Base-by-base conservation (phyloP, 2,888 invertebrate genomes). In the Neoascia interrupta region DNA sequence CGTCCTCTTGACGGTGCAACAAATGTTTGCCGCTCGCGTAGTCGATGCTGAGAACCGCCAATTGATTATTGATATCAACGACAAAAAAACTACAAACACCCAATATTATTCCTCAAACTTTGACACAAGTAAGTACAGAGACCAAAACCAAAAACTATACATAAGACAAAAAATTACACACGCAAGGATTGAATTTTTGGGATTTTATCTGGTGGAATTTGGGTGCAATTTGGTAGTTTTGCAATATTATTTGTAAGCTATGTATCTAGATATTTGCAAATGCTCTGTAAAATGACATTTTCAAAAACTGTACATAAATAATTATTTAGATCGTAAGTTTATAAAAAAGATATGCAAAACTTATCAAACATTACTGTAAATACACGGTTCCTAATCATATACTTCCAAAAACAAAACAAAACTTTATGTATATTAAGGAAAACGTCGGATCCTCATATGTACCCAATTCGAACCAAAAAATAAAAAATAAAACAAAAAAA, bases 101-200 rank as follows among this genome's bases (percentile, higher is more conserved):
- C 94, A 94, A 88, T 94, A 94, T 85, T 92, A 93, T 82, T 93
- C 93, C 84, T 94, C 94, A 83, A 93, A 94, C 86, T 93, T 93
- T 86, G 92, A 93, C 84, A 92, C 92, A 82, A 94, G 94, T 94
- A 89, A 92, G 92, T 90, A 84, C 16, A 43, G 5, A 1, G 45
- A 84, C 83, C 74, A 66, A 81, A 82, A 80, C 81, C 81, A 69
- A 19, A 19, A 41, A 23, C 31, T 31, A n/a, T n/a, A 5, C 31
- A 51, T 26, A 45, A 60, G 18, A 60, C 23, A 23, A 43, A 51
- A 80, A 58, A 13, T 41, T 36, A 45, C 43, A 54, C 43, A 51
- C 26, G 56, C 68, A 68, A 74, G 56, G 45, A 70, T 37, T 41
- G 51, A 68, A 36, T 58, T 69, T n/a, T 68, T 64, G 63, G 74